Conservation (phyloP, 64 coral and sea anemone species). For the Orbicella faveolata region DNA sequence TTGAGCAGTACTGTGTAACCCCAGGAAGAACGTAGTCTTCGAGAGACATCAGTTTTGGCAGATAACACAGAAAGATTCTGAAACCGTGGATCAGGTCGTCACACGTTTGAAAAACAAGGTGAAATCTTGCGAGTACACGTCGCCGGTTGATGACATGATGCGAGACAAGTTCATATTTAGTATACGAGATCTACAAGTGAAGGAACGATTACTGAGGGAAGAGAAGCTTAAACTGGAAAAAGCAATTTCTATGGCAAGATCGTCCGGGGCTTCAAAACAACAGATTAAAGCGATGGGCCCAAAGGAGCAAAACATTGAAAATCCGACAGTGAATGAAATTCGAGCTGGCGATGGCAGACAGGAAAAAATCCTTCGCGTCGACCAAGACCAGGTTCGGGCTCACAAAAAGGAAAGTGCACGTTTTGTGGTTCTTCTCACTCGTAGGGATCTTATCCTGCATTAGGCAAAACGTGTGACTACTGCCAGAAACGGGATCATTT, state of each 20-base stretch:
- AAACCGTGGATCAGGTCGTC: slow-evolving; percentile 39
- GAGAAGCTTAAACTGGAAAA: slow-evolving; percentile 50
- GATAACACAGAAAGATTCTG: slow-evolving; percentile 28
- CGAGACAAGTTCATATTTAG: slow-evolving; percentile 38
- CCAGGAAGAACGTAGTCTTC: slow-evolving; percentile 41
- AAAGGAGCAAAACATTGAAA: slow-evolving; percentile 17
- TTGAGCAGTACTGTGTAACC: slow-evolving; percentile 38
- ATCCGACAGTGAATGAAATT: slow-evolving; percentile 25
- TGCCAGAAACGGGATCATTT: slow-evolving; percentile 31
- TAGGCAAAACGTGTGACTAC: slow-evolving; percentile 36
- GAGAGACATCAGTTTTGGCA: slow-evolving; percentile 57
- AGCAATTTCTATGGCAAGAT: slow-evolving; percentile 37
- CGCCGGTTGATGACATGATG: slow-evolving; percentile 29
- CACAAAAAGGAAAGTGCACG: background rate
- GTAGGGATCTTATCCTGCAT: slow-evolving; percentile 37
- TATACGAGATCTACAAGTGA: slow-evolving; percentile 25
- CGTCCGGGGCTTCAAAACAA: slow-evolving; percentile 33
- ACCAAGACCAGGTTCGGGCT: background rate
- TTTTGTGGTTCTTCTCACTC: slow-evolving; percentile 50
- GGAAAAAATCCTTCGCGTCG: background rate
- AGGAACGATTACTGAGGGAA: slow-evolving; percentile 24
- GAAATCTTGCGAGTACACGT: slow-evolving; percentile 26
- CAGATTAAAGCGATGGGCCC: slow-evolving; percentile 36
- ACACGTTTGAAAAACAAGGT: slow-evolving; percentile 46
- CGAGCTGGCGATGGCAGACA: background rate